phyloP scores from a whole-genome alignment of 2,113 vertebrate species.

The Odocoileus hemionus region DNA sequence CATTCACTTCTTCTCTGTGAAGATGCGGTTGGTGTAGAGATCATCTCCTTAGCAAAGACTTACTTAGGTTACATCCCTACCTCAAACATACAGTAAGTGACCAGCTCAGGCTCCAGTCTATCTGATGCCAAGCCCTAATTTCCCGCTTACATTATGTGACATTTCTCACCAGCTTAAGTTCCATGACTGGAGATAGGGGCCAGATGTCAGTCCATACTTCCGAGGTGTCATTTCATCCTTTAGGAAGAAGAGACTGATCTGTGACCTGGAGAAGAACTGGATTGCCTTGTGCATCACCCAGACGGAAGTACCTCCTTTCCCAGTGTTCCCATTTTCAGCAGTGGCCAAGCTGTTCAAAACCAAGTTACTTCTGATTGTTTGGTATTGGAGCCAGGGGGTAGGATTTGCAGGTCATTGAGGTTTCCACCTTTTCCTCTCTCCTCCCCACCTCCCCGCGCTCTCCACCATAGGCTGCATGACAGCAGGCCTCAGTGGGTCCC shows the following conservation, averaged over 20 bases:
- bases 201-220: background rate
- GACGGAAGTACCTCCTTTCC: background rate
- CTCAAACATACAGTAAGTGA: background rate
- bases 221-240: background rate
- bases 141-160: background rate
- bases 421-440: background rate
- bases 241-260: background rate
- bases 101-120: background rate
- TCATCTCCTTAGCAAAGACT: background rate
- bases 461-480: background rate
- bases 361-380: background rate
- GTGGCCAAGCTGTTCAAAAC: background rate
- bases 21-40: background rate
- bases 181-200: background rate
- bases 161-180: background rate
- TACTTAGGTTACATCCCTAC: background rate
- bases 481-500: background rate
- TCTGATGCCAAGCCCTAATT: background rate
- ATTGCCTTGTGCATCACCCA: background rate
- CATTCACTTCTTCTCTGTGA: background rate
- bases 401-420: background rate
- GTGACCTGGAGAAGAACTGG: background rate
- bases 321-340: background rate
- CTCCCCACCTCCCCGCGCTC: fast-evolving
- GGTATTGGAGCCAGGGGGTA: background rate